phyloP scores from a whole-genome alignment of 2,888 invertebrate genomes.

The Boloria selene region DNA sequence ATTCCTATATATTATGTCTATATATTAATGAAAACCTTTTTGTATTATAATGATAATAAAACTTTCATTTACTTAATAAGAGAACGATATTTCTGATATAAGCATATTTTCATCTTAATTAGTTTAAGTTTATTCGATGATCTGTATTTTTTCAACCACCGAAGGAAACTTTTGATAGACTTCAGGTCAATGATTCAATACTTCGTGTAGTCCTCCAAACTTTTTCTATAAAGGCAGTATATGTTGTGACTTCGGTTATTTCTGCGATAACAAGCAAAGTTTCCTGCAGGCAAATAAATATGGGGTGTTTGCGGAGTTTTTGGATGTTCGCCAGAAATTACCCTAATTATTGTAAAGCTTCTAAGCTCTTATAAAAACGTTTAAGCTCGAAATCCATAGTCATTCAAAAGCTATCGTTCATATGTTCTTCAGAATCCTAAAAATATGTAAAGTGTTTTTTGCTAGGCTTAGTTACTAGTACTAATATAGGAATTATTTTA shows the following conservation, averaged over 20 bases:
- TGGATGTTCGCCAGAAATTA: conserved; percentile 51
- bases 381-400: neutral
- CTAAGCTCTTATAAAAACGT: conserved; percentile 7
- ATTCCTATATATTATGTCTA: no score
- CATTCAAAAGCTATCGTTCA: no score
- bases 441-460: no score
- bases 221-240: conserved; percentile 70
- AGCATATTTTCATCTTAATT: neutral
- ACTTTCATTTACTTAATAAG: no score
- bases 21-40: no score
- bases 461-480: no score
- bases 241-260: conserved; percentile 68
- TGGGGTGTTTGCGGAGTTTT: conserved; percentile 50
- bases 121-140: conserved; percentile 8
- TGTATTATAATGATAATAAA: no score
- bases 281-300: conserved; percentile 56
- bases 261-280: conserved; percentile 76
- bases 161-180: conserved; percentile 33
- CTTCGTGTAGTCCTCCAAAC: conserved; percentile 60
- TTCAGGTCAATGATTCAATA: conserved; percentile 51
- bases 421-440: no score
- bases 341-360: conserved; percentile 28
- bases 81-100: no score
- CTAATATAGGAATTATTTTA: no score
- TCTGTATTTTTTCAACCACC: conserved; percentile 29